Evolutionary conservation across 2,888 invertebrate genomes (phyloP).

Genomic region (Incurvaria masculella): DNA sequence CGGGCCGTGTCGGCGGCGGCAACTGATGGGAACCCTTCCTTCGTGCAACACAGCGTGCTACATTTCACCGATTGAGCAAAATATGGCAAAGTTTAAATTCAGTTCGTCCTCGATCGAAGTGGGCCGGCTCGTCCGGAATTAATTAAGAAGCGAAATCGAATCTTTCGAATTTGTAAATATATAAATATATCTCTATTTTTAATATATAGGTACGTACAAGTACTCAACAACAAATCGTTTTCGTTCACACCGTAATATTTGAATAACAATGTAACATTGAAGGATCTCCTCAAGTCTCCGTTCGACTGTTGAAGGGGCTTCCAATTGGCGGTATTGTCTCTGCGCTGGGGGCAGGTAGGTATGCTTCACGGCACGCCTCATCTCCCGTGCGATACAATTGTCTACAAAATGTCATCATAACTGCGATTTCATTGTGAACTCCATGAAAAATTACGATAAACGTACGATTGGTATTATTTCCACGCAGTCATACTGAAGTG

Average conservation of each 20-base stretch:
- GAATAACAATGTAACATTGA: no score
- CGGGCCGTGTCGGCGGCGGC: neutral
- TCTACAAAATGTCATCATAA: no score
- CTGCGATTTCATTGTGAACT: no score
- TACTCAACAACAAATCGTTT: neutral
- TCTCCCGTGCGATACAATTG: no score
- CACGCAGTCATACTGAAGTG: no score
- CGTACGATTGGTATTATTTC: no score
- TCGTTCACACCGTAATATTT: neutral
- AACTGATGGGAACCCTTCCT: neutral
- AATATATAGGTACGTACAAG: neutral
- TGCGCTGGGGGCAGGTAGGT: no score
- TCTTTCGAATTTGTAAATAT: neutral
- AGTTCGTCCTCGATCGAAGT: neutral
- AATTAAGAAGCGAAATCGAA: neutral
- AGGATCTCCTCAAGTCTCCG: no score
- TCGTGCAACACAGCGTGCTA: neutral
- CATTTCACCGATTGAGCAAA: neutral
- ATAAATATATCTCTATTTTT: neutral
- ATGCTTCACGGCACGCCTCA: no score
- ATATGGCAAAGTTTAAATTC: neutral
- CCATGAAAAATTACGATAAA: no score
- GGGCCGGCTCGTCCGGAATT: neutral
- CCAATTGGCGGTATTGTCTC: no score
- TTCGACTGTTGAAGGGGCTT: no score